Evolutionary conservation across 2,888 invertebrate genomes (phyloP).

Genomic region (Orthosia gracilis): DNA sequence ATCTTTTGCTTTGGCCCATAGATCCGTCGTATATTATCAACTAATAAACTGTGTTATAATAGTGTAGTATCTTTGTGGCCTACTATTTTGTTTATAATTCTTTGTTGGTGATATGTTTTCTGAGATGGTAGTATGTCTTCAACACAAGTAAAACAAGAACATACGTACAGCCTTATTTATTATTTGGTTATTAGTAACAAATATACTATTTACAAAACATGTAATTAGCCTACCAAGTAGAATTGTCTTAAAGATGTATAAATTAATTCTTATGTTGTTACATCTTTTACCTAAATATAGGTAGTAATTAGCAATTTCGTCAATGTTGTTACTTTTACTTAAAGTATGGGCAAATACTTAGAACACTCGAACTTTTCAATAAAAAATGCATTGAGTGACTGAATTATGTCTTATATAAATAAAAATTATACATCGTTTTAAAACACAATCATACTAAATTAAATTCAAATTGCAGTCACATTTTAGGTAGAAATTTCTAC

Average conservation of each 20-base stretch:
- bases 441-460: slow-evolving; percentile 50
- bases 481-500: slow-evolving; percentile 54
- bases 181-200: slow-evolving; percentile 86
- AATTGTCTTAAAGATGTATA: slow-evolving; percentile 69
- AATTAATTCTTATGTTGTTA: slow-evolving; percentile 58
- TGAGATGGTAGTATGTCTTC: not conserved
- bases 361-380: slow-evolving; percentile 31
- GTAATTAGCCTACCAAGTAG: slow-evolving; percentile 77
- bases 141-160: slow-evolving; percentile 65
- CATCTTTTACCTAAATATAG: slow-evolving; percentile 62
- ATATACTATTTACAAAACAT: slow-evolving; percentile 88
- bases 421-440: slow-evolving; percentile 49
- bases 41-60: too few relatives aligned
- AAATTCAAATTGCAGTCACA: slow-evolving; percentile 61
- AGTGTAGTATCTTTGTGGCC: too few relatives aligned
- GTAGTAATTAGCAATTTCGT: slow-evolving; percentile 60
- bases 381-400: slow-evolving; percentile 59
- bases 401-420: slow-evolving; percentile 44
- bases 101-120: not conserved
- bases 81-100: too few relatives aligned
- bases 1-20: too few relatives aligned
- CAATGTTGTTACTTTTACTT: slow-evolving; percentile 50
- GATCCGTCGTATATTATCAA: too few relatives aligned
- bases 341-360: slow-evolving; percentile 61
- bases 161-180: slow-evolving; percentile 80